Evolutionary conservation across 1,140 invertebrate genomes (phyloP), one percentile per base, ranked within the genome.

Genomic region (Bradynema listronoti): DNA sequence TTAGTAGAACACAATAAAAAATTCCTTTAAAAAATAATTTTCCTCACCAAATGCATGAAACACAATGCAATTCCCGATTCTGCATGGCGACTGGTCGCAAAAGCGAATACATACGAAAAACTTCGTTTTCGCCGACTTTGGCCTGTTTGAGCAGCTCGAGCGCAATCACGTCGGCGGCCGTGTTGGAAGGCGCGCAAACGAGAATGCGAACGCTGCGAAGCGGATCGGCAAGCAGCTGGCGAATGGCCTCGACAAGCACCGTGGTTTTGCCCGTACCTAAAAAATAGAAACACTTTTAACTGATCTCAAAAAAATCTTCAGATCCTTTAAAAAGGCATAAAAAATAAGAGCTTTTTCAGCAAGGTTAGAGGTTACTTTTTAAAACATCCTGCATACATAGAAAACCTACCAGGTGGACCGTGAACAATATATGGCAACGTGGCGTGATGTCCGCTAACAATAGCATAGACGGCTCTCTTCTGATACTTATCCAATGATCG

Each of bases 231-330:
- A 55, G 1, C 9, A 61, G 30, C 25, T 61, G 30, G 14, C 59
- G 59, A 56, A 46, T 25, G 22, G 59, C 59, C 32, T 61, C 59
- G 29, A 61, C 59, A 5, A 61, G 32, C 19, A 41, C 25, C 25
- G 59, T 61, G 0, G 59, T 61, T 36, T 61, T 61, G 11, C 59
- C 59, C 30, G 59, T 61, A 9, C 59, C 59, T 61, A 46, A 22
- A 32, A 24, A 14, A 19, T 43, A 55, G 32, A 34, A 50, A n/a
- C 11, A 19, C 11, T 19, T 11, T 43, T 43, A 39, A 39, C 36
- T 39, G 36, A 39, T 39, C 11, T 39, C 36, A 19, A 11, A 39
- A 19, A 39, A 39, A 11, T 11, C 36, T 19, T 39, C 19, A 39
- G 11, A 39, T 39, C 36, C 19, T 39, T 19, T 19, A 39, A n/a